Conservation (phyloP, 2,888 invertebrate genomes). For the Epicampocera succincta region DNA sequence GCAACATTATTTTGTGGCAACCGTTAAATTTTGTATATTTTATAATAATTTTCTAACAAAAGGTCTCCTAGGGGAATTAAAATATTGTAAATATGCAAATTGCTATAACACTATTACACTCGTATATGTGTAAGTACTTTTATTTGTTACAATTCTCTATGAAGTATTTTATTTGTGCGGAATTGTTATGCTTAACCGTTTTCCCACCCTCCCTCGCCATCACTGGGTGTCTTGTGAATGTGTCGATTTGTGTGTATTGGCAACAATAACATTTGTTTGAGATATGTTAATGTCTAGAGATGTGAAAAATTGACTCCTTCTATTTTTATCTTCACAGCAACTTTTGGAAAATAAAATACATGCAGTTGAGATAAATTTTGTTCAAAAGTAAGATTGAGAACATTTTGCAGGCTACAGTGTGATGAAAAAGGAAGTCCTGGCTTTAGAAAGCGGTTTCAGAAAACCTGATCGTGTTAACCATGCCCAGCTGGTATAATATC, state of each 20-base stretch:
- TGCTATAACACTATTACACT: constrained; percentile 60
- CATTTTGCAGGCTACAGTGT: neutral
- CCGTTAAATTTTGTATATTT: constrained; percentile 64
- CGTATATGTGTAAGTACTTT: constrained; percentile 1
- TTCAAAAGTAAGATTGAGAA: neutral
- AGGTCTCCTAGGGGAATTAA: constrained; percentile 66
- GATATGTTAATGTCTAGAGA: constrained; percentile 55
- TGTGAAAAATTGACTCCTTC: constrained; percentile 45
- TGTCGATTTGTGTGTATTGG: constrained; percentile 43
- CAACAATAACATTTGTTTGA: constrained; percentile 46
- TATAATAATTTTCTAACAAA: constrained; percentile 63
- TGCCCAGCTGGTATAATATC: no score
- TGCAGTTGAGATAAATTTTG: neutral
- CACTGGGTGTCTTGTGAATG: constrained; percentile 1
- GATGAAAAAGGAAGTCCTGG: no score
- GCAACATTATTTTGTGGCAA: constrained; percentile 57
- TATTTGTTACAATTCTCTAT: constrained; percentile 45
- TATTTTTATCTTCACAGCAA: constrained; percentile 42
- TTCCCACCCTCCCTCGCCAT: neutral
- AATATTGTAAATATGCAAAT: constrained; percentile 68
- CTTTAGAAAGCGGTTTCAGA: no score
- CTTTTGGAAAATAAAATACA: constrained; percentile 21
- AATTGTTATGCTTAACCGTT: constrained; percentile 9
- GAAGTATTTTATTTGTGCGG: constrained; percentile 19
- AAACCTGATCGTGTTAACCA: no score